Conservation (phyloP, 2,888 invertebrate genomes). For the Parochlus steinenii region DNA sequence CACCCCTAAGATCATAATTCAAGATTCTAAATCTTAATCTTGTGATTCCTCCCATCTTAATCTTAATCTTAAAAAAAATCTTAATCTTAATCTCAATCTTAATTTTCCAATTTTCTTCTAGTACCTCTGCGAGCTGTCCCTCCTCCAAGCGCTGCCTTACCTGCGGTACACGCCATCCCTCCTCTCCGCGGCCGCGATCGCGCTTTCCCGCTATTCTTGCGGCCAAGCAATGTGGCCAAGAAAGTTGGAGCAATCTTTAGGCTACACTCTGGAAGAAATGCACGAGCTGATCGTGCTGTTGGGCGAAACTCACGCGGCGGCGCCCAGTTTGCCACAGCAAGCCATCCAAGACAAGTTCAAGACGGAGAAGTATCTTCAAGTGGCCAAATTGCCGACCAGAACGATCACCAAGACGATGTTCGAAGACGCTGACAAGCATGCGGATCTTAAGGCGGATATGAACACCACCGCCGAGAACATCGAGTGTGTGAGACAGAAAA, state of each 20-base stretch:
- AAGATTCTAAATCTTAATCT: conserved; percentile 2
- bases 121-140: conserved; percentile 70
- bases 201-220: conserved; percentile 60
- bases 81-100: not conserved
- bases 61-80: not conserved
- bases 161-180: conserved; percentile 66
- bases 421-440: conserved; percentile 17
- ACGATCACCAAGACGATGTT: conserved; percentile 21
- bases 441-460: conserved; percentile 4
- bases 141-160: conserved; percentile 76
- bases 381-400: conserved; percentile 21
- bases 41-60: not conserved
- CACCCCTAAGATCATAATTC: not conserved
- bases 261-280: conserved; percentile 50
- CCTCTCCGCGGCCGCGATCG: conserved; percentile 65
- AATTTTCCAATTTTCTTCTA: conserved; percentile 27
- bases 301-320: conserved; percentile 49
- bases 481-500: conserved; percentile 10
- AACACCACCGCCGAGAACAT: conserved; percentile 12
- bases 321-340: conserved; percentile 52
- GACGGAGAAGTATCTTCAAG: conserved; percentile 40
- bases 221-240: conserved; percentile 43
- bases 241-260: conserved; percentile 44
- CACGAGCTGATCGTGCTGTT: conserved; percentile 49
- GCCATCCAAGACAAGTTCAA: conserved; percentile 85